Conservation (phyloP, 2,888 invertebrate genomes). For the Hybos culiciformis region DNA sequence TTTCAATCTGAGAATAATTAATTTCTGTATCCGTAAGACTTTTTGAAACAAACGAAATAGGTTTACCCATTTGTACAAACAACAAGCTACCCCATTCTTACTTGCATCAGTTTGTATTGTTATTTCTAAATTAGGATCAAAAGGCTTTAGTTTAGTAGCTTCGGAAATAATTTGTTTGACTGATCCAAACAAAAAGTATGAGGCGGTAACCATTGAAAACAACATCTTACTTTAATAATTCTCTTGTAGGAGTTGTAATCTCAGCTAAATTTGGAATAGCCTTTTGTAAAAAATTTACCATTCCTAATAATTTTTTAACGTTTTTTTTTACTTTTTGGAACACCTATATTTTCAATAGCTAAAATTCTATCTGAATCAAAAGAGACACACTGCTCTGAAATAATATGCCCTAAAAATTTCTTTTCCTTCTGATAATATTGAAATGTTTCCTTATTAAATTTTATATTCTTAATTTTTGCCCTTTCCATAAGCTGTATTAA, state of each 20-base stretch:
- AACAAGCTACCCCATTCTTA: conserved; percentile 12
- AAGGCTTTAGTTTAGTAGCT: not conserved
- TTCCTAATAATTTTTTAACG: conserved; percentile 19
- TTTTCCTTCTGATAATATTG: conserved; percentile 15
- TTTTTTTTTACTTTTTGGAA: conserved; percentile 18
- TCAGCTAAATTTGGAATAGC: conserved; percentile 13
- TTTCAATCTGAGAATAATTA: conserved; percentile 17
- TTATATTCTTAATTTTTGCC: conserved; percentile 7
- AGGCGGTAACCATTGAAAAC: conserved; percentile 15
- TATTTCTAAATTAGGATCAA: not conserved
- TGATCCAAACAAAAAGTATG: not conserved
- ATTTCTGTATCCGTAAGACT: conserved; percentile 4
- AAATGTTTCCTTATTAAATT: conserved; percentile 10
- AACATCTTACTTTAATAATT: conserved; percentile 18
- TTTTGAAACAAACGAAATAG: conserved; percentile 22
- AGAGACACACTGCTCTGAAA: conserved; percentile 11
- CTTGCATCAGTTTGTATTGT: conserved; percentile 9
- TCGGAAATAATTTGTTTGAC: not conserved
- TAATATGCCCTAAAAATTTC: conserved; percentile 17
- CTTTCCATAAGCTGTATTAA: conserved; percentile 6
- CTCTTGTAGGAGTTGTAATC: conserved; percentile 7
- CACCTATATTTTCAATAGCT: conserved; percentile 10
- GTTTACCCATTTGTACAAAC: conserved; percentile 18
- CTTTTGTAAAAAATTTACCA: conserved; percentile 15
- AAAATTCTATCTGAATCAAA: conserved; percentile 12